phyloP scores from a whole-genome alignment of 2,113 vertebrate genomes.

The Pseudolaguvia tuberculata region DNA sequence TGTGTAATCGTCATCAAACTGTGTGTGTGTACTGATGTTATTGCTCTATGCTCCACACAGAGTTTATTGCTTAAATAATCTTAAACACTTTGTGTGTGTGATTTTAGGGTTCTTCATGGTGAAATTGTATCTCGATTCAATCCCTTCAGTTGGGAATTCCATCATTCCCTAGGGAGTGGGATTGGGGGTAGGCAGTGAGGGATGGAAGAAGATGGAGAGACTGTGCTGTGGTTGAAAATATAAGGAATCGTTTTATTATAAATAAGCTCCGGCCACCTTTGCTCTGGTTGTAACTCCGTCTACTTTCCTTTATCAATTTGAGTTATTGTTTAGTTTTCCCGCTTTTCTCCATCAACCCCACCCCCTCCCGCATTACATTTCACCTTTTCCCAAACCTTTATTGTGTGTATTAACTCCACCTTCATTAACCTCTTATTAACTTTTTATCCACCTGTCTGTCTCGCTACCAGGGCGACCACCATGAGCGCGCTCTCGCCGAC shows the following conservation, averaged over 20 bases:
- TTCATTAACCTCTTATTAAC: background rate
- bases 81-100: conserved; percentile 1
- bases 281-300: background rate
- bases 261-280: background rate
- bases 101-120: background rate
- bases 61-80: background rate
- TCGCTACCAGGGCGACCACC: conserved; percentile 52
- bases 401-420: too few relatives aligned
- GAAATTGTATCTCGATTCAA: conserved; percentile 27
- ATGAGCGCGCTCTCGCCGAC: conserved; percentile 90
- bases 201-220: background rate
- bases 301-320: background rate
- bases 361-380: too few relatives aligned
- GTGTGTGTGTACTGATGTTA: conserved; percentile 18
- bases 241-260: too few relatives aligned
- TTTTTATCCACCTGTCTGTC: background rate
- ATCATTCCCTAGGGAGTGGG: background rate
- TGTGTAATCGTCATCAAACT: conserved; percentile 13
- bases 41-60: conserved; percentile 16
- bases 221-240: too few relatives aligned
- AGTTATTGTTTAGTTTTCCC: too few relatives aligned
- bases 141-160: conserved; percentile 26
- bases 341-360: too few relatives aligned
- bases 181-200: background rate
- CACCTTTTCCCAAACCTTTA: too few relatives aligned